A percentile compares a stretch with the other conserved stretches of the same genome.
Conservation (phyloP, 1,140 invertebrate species). For the Psix sp. region DNA sequence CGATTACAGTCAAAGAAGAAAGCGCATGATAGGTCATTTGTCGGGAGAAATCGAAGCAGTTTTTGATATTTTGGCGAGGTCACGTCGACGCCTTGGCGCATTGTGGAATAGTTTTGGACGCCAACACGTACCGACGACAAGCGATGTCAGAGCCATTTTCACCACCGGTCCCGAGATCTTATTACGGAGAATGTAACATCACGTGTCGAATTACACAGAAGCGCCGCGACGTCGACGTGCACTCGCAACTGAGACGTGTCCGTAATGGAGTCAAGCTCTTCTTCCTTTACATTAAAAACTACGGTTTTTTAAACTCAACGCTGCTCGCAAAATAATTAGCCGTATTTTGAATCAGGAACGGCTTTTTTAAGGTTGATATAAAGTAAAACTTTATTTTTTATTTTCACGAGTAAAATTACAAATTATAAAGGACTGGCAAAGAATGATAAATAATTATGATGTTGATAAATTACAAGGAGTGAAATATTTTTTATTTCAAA, state of each 20-base stretch:
- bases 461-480: too few species aligned
- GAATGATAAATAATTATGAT: too few species aligned
- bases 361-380: too few species aligned
- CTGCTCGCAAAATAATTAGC: too few species aligned
- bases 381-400: too few species aligned
- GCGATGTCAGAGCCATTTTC: slow-evolving; percentile 56
- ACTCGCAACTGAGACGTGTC: slow-evolving; percentile 37
- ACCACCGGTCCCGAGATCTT: slow-evolving; percentile 54
- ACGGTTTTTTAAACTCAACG: too few species aligned
- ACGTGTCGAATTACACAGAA: slow-evolving; percentile 58
- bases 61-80: slow-evolving; percentile 46
- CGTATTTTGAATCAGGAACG: too few species aligned
- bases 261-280: slow-evolving; percentile 51
- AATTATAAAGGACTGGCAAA: too few species aligned
- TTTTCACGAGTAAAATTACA: too few species aligned
- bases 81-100: slow-evolving; percentile 49
- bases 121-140: slow-evolving; percentile 44
- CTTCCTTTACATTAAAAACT: too few species aligned
- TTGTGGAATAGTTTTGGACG: slow-evolving; percentile 36
- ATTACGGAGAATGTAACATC: slow-evolving; percentile 58
- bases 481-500: too few species aligned
- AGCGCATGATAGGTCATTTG: slow-evolving; percentile 39
- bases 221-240: slow-evolving; percentile 43
- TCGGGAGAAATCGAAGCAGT: slow-evolving; percentile 50
- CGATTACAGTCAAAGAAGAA: slow-evolving; percentile 32